Conservation (phyloP, 2,888 invertebrate species). For the Lithophane socia region DNA sequence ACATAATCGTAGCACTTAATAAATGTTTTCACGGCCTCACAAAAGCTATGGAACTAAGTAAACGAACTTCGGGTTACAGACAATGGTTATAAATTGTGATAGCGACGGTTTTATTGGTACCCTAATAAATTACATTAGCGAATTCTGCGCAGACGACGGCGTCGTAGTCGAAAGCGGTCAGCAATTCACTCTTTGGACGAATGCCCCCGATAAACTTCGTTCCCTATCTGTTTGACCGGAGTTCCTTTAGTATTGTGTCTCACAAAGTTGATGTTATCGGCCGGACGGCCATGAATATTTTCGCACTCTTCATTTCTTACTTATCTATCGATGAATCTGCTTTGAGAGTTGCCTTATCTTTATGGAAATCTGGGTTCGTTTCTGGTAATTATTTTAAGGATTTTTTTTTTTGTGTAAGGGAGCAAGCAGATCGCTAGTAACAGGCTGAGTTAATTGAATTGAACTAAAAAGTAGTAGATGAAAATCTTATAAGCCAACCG, state of each 20-base stretch:
- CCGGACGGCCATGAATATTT: conserved; percentile 43
- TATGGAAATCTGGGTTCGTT: conserved; percentile 31
- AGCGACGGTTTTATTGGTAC: conserved; percentile 85
- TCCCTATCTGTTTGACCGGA: conserved; percentile 52
- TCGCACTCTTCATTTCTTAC: conserved; percentile 55
- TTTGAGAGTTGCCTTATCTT: conserved; percentile 37
- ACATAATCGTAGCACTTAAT: conserved; percentile 57
- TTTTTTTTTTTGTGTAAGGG: conserved; percentile 20
- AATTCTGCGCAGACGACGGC: conserved; percentile 75
- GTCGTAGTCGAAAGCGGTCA: conserved; percentile 73
- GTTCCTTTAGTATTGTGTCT: conserved; percentile 48
- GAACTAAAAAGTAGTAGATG: neutral
- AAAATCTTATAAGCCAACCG: neutral
- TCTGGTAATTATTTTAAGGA: conserved; percentile 6
- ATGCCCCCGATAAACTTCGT: conserved; percentile 60
- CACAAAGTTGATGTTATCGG: conserved; percentile 47
- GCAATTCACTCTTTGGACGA: conserved; percentile 69
- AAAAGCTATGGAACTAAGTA: conserved; percentile 66
- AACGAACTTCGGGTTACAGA: conserved; percentile 70
- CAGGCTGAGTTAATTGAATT: neutral
- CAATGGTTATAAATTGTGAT: conserved; percentile 82
- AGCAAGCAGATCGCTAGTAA: neutral
- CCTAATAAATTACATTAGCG: conserved; percentile 85
- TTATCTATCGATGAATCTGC: conserved; percentile 45
- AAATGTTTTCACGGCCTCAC: conserved; percentile 61